Evolutionary conservation across 2,113 vertebrate species (phyloP).

Genomic region (Cichladusa arquata): DNA sequence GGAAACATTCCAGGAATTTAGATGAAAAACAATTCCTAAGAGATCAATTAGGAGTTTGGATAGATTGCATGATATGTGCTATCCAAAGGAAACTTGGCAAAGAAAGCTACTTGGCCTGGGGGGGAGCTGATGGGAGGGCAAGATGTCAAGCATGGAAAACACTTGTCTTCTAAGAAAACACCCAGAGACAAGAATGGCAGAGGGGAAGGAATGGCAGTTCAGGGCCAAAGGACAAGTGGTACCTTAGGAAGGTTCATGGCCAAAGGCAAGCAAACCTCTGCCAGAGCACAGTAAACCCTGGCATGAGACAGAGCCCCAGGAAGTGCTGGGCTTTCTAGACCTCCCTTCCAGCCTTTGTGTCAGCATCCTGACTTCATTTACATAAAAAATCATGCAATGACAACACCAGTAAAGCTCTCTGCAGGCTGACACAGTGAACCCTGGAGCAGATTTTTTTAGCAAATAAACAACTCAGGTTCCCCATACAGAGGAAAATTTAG

Average conservation of each 20-base stretch:
- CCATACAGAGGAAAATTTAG: background rate
- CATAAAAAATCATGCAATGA: background rate
- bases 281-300: background rate
- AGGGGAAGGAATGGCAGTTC: background rate
- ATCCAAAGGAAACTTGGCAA: background rate
- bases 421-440: background rate
- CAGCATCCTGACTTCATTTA: background rate
- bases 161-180: background rate
- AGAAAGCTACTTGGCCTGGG: background rate
- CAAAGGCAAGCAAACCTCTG: background rate
- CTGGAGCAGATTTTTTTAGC: background rate
- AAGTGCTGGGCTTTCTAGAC: background rate
- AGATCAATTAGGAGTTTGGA: background rate
- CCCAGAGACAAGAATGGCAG: background rate
- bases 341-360: background rate
- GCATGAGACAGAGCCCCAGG: background rate
- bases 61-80: background rate
- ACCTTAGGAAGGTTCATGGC: background rate
- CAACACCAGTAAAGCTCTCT: background rate
- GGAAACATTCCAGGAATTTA: slow-evolving; percentile 24
- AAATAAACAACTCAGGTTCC: background rate
- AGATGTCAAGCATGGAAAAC: background rate
- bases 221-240: background rate
- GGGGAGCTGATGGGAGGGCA: background rate
- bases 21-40: background rate